Evolutionary conservation across 2,797 vertebrate species (phyloP).

Genomic region (Crenichthys baileyi): DNA sequence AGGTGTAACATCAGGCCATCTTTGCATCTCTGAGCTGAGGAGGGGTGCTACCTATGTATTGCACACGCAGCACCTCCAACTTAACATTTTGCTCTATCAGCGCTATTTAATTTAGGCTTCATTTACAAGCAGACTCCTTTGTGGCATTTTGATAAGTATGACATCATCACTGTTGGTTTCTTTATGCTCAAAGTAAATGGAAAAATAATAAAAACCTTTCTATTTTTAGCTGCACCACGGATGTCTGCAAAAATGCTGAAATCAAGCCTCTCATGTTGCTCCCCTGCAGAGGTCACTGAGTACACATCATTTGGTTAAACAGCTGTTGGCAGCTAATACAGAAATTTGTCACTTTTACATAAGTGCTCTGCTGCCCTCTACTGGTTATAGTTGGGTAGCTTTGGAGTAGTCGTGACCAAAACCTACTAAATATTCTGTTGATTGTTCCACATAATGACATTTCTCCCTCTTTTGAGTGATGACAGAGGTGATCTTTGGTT

Average conservation of each 20-base stretch:
- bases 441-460: background rate
- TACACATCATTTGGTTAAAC: conserved; percentile 53
- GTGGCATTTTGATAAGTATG: conserved; percentile 58
- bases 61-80: conserved; percentile 67
- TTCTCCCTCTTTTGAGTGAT: background rate
- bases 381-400: conserved; percentile 32
- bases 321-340: conserved; percentile 52
- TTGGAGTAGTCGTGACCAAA: conserved; percentile 6
- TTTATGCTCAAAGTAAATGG: conserved; percentile 19
- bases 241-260: conserved; percentile 25
- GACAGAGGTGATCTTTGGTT: background rate
- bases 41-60: conserved; percentile 43
- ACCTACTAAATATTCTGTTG: background rate
- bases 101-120: conserved; percentile 51
- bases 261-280: conserved; percentile 43
- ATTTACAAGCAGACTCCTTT: conserved; percentile 48
- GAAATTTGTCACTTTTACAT: conserved; percentile 11
- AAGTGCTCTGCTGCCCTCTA: conserved; percentile 67
- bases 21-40: conserved; percentile 20
- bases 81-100: conserved; percentile 64
- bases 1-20: conserved; percentile 35
- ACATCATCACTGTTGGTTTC: conserved; percentile 59
- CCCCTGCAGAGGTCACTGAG: conserved; percentile 67
- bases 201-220: background rate
- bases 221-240: background rate